These are phyloP conservation scores for Sebastes elongatus DNA, from an alignment of 2,797 vertebrate genomes.

Conservation along the genomic window DNA sequence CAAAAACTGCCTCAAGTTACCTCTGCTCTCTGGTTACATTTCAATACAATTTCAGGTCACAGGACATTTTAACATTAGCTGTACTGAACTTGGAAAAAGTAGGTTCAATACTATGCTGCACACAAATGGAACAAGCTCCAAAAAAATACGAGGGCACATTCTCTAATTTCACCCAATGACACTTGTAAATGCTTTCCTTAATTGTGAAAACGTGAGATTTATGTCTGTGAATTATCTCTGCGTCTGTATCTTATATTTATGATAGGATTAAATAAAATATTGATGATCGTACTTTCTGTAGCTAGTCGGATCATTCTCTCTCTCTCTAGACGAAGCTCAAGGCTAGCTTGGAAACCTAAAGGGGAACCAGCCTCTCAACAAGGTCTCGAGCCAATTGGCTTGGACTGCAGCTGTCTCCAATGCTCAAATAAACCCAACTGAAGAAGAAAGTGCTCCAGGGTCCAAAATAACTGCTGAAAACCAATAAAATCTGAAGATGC, in stretches of 20 bases:
- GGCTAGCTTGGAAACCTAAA: constrained; percentile 9
- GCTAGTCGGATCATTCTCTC: neutral
- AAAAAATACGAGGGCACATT: too few relatives aligned
- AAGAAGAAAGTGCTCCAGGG: constrained; percentile 25
- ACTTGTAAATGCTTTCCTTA: too few relatives aligned
- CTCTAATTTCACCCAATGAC: too few relatives aligned
- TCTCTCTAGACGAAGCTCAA: constrained; percentile 3
- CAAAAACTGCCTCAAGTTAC: neutral
- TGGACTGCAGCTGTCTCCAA: constrained; percentile 7
- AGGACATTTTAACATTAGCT: too few relatives aligned
- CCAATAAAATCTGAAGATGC: constrained; percentile 30
- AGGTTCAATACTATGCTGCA: too few relatives aligned
- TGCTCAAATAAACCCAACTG: constrained; percentile 7
- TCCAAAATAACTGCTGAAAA: constrained; percentile 39
- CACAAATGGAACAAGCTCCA: too few relatives aligned
- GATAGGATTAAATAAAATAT: neutral
- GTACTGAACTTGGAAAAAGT: too few relatives aligned
- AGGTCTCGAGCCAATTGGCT: constrained; percentile 23
- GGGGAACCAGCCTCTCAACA: neutral
- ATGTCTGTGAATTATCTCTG: neutral
- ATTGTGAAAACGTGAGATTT: neutral
- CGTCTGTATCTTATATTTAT: neutral
- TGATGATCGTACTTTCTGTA: neutral
- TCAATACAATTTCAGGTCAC: too few relatives aligned
- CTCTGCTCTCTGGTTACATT: too few relatives aligned